Conservation (phyloP, 2,797 vertebrate genomes). For the Amblyraja radiata region DNA sequence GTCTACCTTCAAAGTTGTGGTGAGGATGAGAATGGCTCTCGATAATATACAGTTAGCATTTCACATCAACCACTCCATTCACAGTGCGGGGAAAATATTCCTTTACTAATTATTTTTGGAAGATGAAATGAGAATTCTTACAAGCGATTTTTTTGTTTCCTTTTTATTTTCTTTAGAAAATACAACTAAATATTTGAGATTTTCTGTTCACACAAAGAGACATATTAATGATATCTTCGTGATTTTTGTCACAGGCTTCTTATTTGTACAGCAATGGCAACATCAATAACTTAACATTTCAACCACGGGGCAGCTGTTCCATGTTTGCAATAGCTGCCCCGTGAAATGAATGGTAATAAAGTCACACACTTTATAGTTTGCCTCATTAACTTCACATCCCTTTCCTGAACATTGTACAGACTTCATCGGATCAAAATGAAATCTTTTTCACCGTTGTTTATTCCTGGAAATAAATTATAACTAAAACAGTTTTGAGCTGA, state of each 20-base stretch:
- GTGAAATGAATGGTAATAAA: background rate
- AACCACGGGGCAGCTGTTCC: background rate
- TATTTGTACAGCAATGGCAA: background rate
- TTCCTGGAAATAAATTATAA: background rate
- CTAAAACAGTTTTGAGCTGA: background rate
- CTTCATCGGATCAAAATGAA: background rate
- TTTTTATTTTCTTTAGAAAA: background rate
- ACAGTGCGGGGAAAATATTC: background rate
- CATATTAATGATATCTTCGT: background rate
- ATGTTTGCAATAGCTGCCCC: background rate
- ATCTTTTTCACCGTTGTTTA: background rate
- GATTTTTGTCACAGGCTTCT: background rate
- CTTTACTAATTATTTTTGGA: background rate
- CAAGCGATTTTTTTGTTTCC: background rate
- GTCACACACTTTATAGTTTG: background rate
- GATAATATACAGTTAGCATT: background rate
- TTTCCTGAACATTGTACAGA: background rate
- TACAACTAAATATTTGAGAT: background rate
- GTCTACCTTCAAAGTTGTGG: background rate
- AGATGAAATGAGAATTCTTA: background rate
- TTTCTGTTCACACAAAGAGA: background rate
- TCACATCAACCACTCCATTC: background rate
- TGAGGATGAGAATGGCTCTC: background rate
- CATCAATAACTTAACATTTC: background rate
- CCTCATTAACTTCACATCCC: conserved; percentile 7